Evolutionary conservation across 1,140 invertebrate species (phyloP).

Genomic region (Pygmarrhopalites habei): DNA sequence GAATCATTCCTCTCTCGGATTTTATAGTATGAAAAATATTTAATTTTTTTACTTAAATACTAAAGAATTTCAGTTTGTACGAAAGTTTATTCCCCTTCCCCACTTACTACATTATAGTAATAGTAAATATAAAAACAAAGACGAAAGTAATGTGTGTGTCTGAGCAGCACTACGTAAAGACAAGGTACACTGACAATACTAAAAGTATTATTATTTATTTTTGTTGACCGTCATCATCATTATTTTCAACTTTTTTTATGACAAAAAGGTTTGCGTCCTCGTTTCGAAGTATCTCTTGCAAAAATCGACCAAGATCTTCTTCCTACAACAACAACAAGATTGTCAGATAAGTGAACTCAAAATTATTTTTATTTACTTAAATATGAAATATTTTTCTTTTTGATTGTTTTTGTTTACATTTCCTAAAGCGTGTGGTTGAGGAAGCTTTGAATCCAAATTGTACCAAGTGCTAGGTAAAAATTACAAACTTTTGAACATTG

Average conservation of each 20-base stretch:
- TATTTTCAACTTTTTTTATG: not conserved
- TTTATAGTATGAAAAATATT: too few species aligned
- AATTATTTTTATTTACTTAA: not conserved
- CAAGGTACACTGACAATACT: not conserved
- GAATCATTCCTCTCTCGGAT: too few species aligned
- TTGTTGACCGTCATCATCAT: too few species aligned
- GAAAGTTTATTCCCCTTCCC: too few species aligned
- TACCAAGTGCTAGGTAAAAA: not conserved
- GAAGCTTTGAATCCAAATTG: constrained; percentile 8
- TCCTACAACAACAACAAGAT: not conserved
- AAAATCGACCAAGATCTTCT: not conserved
- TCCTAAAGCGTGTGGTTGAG: not conserved
- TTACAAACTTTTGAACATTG: not conserved
- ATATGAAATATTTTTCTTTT: not conserved
- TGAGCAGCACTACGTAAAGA: too few species aligned
- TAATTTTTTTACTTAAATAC: too few species aligned
- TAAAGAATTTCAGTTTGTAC: too few species aligned
- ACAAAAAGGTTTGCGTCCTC: constrained; percentile 1
- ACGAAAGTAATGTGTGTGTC: too few species aligned
- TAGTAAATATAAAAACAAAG: too few species aligned
- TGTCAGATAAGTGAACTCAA: not conserved
- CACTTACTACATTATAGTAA: too few species aligned
- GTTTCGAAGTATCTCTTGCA: not conserved
- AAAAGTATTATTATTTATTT: not conserved
- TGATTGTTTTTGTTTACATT: not conserved